Percentiles rank a stretch among this genome's conserved stretches.
phyloP scores from a whole-genome alignment of 2,797 vertebrate species.

The Taeniopygia guttata region DNA sequence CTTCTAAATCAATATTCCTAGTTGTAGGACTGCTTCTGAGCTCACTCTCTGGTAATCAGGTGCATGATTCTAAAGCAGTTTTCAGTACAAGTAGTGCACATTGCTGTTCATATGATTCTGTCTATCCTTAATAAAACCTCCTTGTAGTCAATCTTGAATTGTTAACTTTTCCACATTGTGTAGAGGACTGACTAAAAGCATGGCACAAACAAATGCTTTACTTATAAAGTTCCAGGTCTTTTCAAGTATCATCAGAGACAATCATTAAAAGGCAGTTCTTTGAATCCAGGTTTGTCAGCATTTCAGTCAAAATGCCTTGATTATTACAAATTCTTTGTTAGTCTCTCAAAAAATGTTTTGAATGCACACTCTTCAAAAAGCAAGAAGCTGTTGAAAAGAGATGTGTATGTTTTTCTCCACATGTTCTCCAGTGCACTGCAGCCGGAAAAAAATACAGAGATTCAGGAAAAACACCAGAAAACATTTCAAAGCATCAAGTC shows the following conservation, averaged over 20 bases:
- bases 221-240: neutral
- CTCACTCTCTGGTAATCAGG: neutral
- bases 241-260: neutral
- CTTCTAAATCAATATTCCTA: neutral
- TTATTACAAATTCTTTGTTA: neutral
- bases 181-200: neutral
- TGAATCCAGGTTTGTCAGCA: neutral
- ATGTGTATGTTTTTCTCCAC: neutral
- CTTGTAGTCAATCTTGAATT: neutral
- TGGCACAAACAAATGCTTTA: neutral
- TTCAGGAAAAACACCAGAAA: neutral
- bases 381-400: neutral
- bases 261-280: neutral
- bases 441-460: neutral
- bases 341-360: neutral
- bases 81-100: neutral
- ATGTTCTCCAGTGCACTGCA: neutral
- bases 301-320: neutral
- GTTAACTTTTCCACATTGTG: neutral
- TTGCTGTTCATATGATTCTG: neutral
- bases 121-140: neutral
- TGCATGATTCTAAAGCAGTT: neutral
- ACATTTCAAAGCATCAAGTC: neutral
- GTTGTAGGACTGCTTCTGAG: neutral
- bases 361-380: neutral